Percentiles rank a stretch among this genome's conserved stretches.
Conservation (phyloP, 2,888 invertebrate species). For the Carabus problematicus region DNA sequence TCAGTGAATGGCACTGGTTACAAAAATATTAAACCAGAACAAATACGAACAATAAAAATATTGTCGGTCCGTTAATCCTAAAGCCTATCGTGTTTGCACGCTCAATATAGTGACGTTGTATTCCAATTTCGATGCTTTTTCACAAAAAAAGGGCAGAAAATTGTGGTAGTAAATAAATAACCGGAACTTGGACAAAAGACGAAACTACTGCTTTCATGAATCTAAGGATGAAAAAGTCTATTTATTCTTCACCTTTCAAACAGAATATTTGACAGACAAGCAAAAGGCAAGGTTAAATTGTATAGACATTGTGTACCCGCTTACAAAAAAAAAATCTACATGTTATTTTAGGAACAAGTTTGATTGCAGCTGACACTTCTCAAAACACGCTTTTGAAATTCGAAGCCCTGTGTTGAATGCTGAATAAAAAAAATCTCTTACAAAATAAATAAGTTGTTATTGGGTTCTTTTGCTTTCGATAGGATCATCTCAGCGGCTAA, state of each 20-base stretch:
- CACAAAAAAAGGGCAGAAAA: conserved; percentile 4
- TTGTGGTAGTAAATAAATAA: not conserved
- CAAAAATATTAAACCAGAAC: too few relatives aligned
- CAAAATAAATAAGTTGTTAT: not conserved
- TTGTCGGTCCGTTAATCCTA: too few relatives aligned
- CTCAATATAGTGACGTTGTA: conserved; percentile 8
- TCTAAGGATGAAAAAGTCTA: conserved; percentile 10
- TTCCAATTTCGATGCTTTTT: conserved; percentile 4
- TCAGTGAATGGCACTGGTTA: too few relatives aligned
- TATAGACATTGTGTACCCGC: not conserved
- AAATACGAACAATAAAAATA: too few relatives aligned
- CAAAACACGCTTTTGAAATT: conserved; percentile 23
- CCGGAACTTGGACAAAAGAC: not conserved
- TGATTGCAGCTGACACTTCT: conserved; percentile 35
- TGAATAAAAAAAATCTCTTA: conserved; percentile 11
- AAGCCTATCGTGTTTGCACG: not conserved
- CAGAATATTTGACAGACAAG: not conserved
- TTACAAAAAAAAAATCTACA: not conserved
- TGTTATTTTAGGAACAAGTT: not conserved
- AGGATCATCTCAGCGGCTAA: not conserved
- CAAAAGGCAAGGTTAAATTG: not conserved
- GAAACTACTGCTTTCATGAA: not conserved
- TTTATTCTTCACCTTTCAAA: conserved; percentile 7
- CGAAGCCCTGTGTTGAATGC: not conserved
- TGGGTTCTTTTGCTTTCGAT: conserved; percentile 13